phyloP scores from a whole-genome alignment of 2,113 vertebrate genomes.

The Carassius gibelio region DNA sequence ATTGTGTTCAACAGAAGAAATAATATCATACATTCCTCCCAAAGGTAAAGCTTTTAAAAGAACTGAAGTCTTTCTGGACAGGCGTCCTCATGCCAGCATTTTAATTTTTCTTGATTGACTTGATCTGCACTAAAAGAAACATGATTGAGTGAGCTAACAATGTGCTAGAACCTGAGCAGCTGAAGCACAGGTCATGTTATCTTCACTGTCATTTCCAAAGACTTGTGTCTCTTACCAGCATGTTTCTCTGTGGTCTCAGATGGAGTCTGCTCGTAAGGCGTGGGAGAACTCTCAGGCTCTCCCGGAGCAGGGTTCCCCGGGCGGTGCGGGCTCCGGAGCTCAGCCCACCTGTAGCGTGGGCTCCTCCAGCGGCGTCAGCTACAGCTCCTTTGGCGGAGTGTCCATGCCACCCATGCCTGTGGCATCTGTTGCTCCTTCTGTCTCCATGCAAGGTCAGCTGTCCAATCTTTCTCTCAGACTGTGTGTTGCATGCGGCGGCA shows the following conservation, averaged over 20 bases:
- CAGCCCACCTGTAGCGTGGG: conserved; percentile 91
- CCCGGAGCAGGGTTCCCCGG: conserved; percentile 94
- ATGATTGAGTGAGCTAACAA: too few relatives aligned
- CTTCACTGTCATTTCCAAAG: not conserved
- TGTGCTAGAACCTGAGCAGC: not conserved
- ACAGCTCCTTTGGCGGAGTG: conserved; percentile 95
- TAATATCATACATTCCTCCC: too few relatives aligned
- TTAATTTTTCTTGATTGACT: too few relatives aligned
- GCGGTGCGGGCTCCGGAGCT: conserved; percentile 76
- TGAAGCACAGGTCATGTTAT: not conserved
- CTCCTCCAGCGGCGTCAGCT: conserved; percentile 91
- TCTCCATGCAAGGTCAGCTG: conserved; percentile 91
- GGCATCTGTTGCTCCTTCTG: conserved; percentile 94
- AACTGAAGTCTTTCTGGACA: too few relatives aligned
- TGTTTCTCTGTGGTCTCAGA: conserved; percentile 71
- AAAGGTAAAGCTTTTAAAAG: too few relatives aligned
- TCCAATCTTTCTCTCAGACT: not conserved
- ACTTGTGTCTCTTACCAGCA: not conserved
- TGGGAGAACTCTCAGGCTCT: conserved; percentile 98
- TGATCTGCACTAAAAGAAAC: too few relatives aligned
- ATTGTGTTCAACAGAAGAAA: too few relatives aligned
- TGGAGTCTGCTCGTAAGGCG: conserved; percentile 97
- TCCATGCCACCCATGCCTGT: conserved; percentile 98
- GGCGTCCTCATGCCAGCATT: too few relatives aligned
- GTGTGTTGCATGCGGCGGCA: not conserved